phyloP scores from a whole-genome alignment of 2,797 vertebrate species.

The Tapirus indicus region DNA sequence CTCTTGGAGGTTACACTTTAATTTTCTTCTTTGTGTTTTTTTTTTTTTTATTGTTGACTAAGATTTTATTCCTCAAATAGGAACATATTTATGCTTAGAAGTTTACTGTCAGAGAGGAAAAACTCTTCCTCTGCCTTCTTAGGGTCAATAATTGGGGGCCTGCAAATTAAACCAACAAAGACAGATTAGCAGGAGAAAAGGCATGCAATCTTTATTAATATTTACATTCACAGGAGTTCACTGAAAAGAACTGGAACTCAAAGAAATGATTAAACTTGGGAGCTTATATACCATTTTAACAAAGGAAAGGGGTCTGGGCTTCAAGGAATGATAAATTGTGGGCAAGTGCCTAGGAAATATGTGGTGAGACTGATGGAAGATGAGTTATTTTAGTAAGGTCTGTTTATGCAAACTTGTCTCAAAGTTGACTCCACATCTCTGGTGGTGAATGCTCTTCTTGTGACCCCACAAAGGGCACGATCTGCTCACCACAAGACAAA shows the following conservation, averaged over 20 bases:
- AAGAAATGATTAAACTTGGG: neutral
- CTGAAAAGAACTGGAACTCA: conserved; percentile 12
- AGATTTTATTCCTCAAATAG: neutral
- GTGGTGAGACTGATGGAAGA: neutral
- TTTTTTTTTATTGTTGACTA: neutral
- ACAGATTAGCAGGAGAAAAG: neutral
- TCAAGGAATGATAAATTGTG: neutral
- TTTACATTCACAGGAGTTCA: neutral
- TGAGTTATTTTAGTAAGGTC: neutral
- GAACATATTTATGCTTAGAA: neutral
- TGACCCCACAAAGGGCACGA: too few species aligned
- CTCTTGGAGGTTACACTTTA: conserved; percentile 20
- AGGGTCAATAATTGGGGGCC: neutral
- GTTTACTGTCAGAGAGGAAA: neutral
- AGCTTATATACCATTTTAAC: neutral
- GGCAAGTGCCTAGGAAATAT: neutral
- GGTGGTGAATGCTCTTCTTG: neutral
- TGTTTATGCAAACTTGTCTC: neutral
- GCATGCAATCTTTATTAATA: neutral
- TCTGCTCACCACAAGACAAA: too few species aligned
- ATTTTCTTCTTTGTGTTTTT: neutral
- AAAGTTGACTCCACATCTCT: neutral
- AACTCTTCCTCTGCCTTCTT: neutral
- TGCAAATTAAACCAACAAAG: neutral
- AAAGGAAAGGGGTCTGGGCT: neutral